Base-by-base conservation (phyloP, 1,140 invertebrate species). In the Planococcus citri region DNA sequence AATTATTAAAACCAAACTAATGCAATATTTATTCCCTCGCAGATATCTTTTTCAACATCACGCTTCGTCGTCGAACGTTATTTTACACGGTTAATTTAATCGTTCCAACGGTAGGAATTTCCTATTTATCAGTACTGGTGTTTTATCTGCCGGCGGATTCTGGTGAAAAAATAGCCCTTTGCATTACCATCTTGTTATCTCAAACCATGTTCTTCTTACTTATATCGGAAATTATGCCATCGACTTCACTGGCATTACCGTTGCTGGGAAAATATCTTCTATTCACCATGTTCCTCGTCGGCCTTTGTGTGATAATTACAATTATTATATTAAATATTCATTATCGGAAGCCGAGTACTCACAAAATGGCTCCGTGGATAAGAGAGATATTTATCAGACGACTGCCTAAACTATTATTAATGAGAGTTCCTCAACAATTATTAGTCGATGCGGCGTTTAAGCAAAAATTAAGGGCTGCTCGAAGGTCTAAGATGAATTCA, bases 181-280 rank as follows among this genome's bases (percentile, higher is more conserved):
- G 95, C 78, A 99, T 99, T 74, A 97, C 95, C 73, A 99, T 99
- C 75, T 84, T 99, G 0, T 86, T 99, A 20, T 99, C 97, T 0
- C 91, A 99, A 77, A 98, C 95, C 14, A 98, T 99, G 87, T 99
- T 99, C 81, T 98, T 99, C 82, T 81, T 99, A 71, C 86, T 99
- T 6, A 92, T 99, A 74, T 96, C 91, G 0, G 93, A 96, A 82
- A 97, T 99, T 74, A 98, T 99, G 79, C 97, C 97, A 0, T 97
- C 97, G 0, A 99, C 97, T 0, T 98, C 95, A 2, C 80, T 99
- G 57, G 95, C 96, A 0, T 82, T 99, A 29, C 97, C 97, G 6
- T 81, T 99, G 2, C 84, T 99, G 17, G 96, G 97, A 27, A 98
- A 98, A 80, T 99, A 99, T 80, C 84, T 99, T 0, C 84, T 99